Evolutionary conservation across 2,888 invertebrate genomes (phyloP), one percentile per base, ranked within the genome.

Genomic region (Sesia bembeciformis): DNA sequence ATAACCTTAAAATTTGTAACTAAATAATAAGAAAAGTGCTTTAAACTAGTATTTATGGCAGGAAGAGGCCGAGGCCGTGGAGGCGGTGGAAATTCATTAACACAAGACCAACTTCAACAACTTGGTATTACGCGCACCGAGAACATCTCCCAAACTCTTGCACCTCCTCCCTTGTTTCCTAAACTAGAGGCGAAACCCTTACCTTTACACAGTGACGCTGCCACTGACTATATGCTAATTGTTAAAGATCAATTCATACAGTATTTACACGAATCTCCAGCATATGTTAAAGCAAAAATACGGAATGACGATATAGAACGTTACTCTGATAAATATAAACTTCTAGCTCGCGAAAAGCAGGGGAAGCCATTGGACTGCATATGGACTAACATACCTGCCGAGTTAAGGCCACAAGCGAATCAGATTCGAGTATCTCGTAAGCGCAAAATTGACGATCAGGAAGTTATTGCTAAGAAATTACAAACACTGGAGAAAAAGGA

Each of bases 241-340:
- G 90, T 95, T 58, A 93, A 94, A 68, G 93, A 94, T 65, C 93
- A 94, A 64, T 94, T 93, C 64, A 90, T 94, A 5, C 94, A 93
- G 61, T 92, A 91, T 63, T 91, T 94, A 82, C 91, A 93, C 54
- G 93, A 94, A 56, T 94, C 94, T 0, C 91, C 92, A 0, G 91
- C 92, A 4, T 91, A 90, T 66, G 90, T 92, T 5, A 90, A 90
- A 70, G 72, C 87, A 53, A 87, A 90, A 58, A 78, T 81, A 41
- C 73, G 76, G 53, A 90, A 87, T 56, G 85, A 83, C 60, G 90
- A 90, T 54, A 80, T 90, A 4, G 91, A 91, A 68, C 79, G 92
- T 56, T 91, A 91, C 71, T 92, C 92, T 3, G 92, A 92, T 65
- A 92, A 91, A 60, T 90, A 90, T 57, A 90, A 90, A 67, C 75